Percentiles rank a stretch among this genome's conserved stretches.
These are phyloP conservation scores for Gryllus longicercus DNA, from an alignment of 2,888 invertebrate genomes.

Conservation along the genomic window DNA sequence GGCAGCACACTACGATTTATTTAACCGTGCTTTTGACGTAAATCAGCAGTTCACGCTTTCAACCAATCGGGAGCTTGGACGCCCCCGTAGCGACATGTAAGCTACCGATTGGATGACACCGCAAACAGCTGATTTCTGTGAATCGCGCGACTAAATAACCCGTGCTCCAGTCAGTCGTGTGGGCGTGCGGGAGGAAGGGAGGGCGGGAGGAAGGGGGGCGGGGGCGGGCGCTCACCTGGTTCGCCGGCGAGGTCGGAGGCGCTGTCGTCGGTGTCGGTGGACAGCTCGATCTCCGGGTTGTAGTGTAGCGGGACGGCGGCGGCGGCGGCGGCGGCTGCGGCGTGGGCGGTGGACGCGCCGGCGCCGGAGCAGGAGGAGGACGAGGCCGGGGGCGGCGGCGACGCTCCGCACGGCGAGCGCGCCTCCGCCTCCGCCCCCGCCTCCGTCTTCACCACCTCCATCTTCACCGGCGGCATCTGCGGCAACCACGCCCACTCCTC, in stretches of 20 bases:
- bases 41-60: too few species aligned
- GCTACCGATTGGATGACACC: too few species aligned
- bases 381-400: conserved; percentile 30
- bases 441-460: conserved; percentile 25
- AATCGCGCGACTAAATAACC: too few species aligned
- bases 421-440: neutral
- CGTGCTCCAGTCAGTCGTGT: too few species aligned
- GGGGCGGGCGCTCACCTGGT: conserved; percentile 28
- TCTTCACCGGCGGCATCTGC: conserved; percentile 26
- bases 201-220: too few species aligned
- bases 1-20: too few species aligned
- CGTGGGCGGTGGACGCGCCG: neutral
- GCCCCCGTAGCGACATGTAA: too few species aligned
- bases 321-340: neutral
- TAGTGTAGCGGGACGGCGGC: neutral
- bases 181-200: too few species aligned
- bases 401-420: conserved; percentile 23
- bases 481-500: neutral
- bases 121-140: too few species aligned
- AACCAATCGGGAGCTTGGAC: too few species aligned
- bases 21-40: too few species aligned
- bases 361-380: conserved; percentile 19
- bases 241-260: conserved; percentile 30
- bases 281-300: conserved; percentile 63
- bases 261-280: conserved; percentile 68